A percentile compares a stretch with the other conserved stretches of the same genome.
Conservation (phyloP, 2,888 invertebrate genomes). For the Cheilosia impressa region DNA sequence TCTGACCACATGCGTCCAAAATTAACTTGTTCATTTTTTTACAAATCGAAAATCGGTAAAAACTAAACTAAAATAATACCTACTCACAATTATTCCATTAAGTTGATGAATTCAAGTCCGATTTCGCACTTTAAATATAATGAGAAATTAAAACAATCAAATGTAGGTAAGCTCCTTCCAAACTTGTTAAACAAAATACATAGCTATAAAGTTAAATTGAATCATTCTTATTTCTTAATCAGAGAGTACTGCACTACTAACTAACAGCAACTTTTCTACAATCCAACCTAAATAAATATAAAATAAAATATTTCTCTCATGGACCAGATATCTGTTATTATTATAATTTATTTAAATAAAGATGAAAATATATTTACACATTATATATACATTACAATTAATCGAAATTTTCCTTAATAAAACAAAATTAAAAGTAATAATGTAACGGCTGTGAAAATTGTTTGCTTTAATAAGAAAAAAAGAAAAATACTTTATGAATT, state of each 20-base stretch:
- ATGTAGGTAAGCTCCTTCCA: background rate
- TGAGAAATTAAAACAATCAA: constrained; percentile 1
- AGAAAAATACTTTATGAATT: constrained; percentile 61
- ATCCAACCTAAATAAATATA: constrained; percentile 29
- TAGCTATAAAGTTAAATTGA: no score
- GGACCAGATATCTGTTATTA: constrained; percentile 70
- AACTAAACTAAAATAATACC: no score
- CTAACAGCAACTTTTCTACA: constrained; percentile 48
- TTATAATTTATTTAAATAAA: constrained; percentile 50
- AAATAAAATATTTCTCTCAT: constrained; percentile 53
- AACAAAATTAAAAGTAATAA: constrained; percentile 70
- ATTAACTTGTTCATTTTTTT: no score
- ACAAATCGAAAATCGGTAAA: no score
- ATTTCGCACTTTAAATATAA: constrained; percentile 21
- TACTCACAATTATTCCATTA: background rate
- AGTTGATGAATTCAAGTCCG: background rate
- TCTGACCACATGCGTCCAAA: no score
- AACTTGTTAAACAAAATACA: background rate
- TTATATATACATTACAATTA: constrained; percentile 55
- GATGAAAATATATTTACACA: constrained; percentile 61
- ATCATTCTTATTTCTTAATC: background rate
- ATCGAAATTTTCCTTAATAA: constrained; percentile 40
- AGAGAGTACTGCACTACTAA: constrained; percentile 21
- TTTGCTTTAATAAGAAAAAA: constrained; percentile 77
- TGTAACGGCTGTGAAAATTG: constrained; percentile 81